Percentiles rank a stretch among this genome's conserved stretches.
Evolutionary conservation across 2,797 vertebrate genomes (phyloP).

Genomic region (Cyprinella venusta): DNA sequence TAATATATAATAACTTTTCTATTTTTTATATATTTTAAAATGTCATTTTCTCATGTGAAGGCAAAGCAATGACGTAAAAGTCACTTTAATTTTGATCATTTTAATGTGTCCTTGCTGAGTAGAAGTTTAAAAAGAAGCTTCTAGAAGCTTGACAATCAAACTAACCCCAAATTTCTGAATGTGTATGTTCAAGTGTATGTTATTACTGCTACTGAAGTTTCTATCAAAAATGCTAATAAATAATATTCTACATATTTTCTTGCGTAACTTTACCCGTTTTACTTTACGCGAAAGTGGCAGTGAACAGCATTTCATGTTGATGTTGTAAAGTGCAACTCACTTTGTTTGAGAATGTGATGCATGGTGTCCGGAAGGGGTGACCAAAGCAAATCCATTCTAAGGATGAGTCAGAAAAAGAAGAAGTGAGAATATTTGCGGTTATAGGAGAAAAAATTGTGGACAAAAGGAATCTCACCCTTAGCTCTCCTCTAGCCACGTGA

Average conservation of each 20-base stretch:
- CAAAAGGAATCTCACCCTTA: conserved; percentile 80
- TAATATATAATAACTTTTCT: background rate
- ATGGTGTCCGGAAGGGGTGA: conserved; percentile 90
- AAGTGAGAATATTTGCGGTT: background rate
- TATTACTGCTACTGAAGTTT: too few species aligned
- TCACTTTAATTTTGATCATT: background rate
- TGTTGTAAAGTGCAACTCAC: conserved; percentile 74
- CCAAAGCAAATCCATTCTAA: conserved; percentile 94
- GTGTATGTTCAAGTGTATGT: background rate
- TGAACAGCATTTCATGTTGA: conserved; percentile 28
- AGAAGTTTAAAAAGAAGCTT: background rate
- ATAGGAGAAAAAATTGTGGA: background rate
- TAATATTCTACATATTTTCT: background rate
- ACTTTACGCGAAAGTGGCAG: background rate
- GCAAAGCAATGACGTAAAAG: background rate
- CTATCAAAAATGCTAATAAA: too few species aligned
- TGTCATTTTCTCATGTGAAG: too few species aligned
- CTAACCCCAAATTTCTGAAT: background rate
- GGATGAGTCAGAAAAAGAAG: background rate
- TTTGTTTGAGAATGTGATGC: conserved; percentile 85
- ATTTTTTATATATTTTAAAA: too few species aligned
- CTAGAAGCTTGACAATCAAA: too few species aligned
- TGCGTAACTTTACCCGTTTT: background rate
- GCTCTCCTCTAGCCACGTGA: conserved; percentile 86
- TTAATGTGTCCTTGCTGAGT: background rate